Evolutionary conservation across 2,797 vertebrate genomes (phyloP), one percentile per base, ranked within the genome.

Genomic region (Melopsittacus undulatus): DNA sequence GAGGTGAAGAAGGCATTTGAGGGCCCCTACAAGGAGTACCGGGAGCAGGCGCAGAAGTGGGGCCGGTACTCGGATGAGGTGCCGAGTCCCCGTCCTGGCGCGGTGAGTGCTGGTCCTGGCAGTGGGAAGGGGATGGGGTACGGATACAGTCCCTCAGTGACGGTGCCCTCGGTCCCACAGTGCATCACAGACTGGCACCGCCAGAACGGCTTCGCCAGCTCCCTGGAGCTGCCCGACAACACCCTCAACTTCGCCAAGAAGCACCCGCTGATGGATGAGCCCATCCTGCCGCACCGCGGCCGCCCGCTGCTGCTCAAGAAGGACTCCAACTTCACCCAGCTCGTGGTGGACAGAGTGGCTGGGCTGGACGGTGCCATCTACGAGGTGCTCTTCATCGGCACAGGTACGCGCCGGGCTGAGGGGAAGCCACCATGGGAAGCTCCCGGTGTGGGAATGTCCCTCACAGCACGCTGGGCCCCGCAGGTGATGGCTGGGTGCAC

Each of bases 161-260:
- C 10, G 5, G 30, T 62, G 74, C 18, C 46, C 27, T 17, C 0
- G 9, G 11, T 21, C 12, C 54, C 3, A 5, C 97, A 99, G 99
- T 99, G 99, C 95, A 99, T 99, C 97, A 99, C 98, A 1, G 98
- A 98, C 95, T 98, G 98, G 93, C 99, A 99, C 97, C 98, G 99
- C 9, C 98, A 97, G 66, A 98, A 98, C 1, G 98, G 99, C 90
- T 99, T 98, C 62, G 98, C 97, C 98, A 99, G 98, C 90, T 99
- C 99, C 0, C 97, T 99, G 89, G 98, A 99, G 98, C 98, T 99
- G 96, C 99, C 99, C 0, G 99, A 99, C 94, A 98, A 98, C 94
- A 99, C 98, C 0, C 98, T 99, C 59, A 99, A 99, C 98, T 99
- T 99, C n/a, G 99, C 99, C 96, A 99, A 99, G 98, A 99, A 99